These are phyloP conservation scores for Nebria salina DNA, from an alignment of 2,888 invertebrate species.

Conservation along the genomic window DNA sequence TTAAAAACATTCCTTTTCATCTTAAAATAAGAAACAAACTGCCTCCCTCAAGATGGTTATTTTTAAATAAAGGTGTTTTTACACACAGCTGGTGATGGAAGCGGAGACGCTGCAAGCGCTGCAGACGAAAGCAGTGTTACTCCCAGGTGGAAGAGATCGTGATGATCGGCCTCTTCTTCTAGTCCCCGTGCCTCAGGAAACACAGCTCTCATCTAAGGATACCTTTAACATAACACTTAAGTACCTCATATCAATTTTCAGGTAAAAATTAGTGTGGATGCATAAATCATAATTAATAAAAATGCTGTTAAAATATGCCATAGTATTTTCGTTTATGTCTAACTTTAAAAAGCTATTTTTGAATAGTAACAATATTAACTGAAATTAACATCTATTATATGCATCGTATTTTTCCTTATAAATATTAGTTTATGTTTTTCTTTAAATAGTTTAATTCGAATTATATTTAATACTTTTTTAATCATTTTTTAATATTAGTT, in stretches of 20 bases:
- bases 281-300: no score
- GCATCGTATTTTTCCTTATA: no score
- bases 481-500: not conserved
- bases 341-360: no score
- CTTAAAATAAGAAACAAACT: not conserved
- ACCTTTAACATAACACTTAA: conserved; percentile 62
- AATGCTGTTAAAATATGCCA: no score
- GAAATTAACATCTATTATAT: no score
- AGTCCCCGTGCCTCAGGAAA: conserved; percentile 69
- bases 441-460: not conserved
- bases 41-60: not conserved
- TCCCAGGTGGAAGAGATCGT: conserved; percentile 75
- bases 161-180: conserved; percentile 72
- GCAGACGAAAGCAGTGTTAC: conserved; percentile 68
- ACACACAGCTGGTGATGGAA: conserved; percentile 62
- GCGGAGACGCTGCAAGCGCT: conserved; percentile 68
- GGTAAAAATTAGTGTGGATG: conserved; percentile 58
- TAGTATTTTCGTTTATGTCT: no score
- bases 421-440: no score
- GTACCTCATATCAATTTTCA: conserved; percentile 67
- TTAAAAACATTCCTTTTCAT: no score
- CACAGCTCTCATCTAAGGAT: conserved; percentile 60
- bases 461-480: not conserved
- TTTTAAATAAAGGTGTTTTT: conserved; percentile 18
- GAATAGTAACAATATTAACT: no score